Conservation (phyloP, 1,140 invertebrate genomes). For the Marisa cornuarietis region DNA sequence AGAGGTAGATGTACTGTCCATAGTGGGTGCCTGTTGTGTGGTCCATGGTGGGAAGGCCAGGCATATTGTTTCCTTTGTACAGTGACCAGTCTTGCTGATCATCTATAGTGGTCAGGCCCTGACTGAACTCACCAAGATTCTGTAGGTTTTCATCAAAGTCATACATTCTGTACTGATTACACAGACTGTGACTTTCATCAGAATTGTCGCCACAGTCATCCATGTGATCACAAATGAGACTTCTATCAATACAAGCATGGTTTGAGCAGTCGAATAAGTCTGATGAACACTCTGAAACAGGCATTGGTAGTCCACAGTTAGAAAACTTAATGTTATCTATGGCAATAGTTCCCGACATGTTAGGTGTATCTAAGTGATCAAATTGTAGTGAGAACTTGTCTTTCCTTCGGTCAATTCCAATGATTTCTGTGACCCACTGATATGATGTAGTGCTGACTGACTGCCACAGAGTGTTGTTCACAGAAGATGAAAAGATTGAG, state of each 20-base stretch:
- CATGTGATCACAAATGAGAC: slow-evolving; percentile 58
- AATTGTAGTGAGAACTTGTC: slow-evolving; percentile 28
- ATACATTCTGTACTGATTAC: slow-evolving; percentile 43
- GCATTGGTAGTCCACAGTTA: slow-evolving; percentile 46
- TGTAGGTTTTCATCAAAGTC: slow-evolving; percentile 55
- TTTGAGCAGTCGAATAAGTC: slow-evolving; percentile 41
- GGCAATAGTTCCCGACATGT: slow-evolving; percentile 75
- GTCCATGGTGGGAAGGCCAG: slow-evolving; percentile 39
- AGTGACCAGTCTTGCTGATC: slow-evolving; percentile 55
- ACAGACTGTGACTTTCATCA: slow-evolving; percentile 53
- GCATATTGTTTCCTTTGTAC: slow-evolving; percentile 26
- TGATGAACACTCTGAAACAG: slow-evolving; percentile 42
- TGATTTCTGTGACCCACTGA: slow-evolving; percentile 15
- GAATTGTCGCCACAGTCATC: slow-evolving; percentile 65
- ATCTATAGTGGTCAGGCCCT: slow-evolving; percentile 39
- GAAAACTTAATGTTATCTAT: slow-evolving; percentile 77
- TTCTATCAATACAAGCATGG: slow-evolving; percentile 44
- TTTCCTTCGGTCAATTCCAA: slow-evolving; percentile 28
- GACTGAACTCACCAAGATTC: slow-evolving; percentile 38
- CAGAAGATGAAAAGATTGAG: slow-evolving; percentile 5
- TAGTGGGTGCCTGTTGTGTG: slow-evolving; percentile 47
- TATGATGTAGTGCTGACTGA: slow-evolving; percentile 29
- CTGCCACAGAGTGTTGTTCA: slow-evolving; percentile 45
- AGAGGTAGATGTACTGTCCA: slow-evolving; percentile 60
- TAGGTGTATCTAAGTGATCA: not conserved